phyloP scores from a whole-genome alignment of 2,888 invertebrate species.

The Pollenia angustigena region DNA sequence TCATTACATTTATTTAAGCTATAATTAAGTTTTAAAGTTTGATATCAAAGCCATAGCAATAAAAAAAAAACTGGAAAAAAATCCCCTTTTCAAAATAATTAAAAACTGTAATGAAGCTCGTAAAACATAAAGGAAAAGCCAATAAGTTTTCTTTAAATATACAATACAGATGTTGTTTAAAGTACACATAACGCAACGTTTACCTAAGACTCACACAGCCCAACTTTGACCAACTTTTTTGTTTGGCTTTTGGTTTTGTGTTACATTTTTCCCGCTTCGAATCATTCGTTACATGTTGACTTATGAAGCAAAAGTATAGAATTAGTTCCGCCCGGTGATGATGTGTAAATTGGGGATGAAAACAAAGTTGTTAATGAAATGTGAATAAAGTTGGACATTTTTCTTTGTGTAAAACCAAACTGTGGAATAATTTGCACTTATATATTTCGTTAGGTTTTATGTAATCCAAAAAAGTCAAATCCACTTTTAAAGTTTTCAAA shows the following conservation, averaged over 20 bases:
- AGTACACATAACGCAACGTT: neutral
- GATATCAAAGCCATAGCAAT: slow-evolving; percentile 14
- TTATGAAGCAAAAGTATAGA: too few relatives aligned
- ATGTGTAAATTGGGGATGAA: neutral
- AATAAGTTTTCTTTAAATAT: neutral
- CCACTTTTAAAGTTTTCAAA: too few relatives aligned
- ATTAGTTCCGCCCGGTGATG: slow-evolving; percentile 15
- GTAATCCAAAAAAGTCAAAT: too few relatives aligned
- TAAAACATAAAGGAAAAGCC: slow-evolving; percentile 25
- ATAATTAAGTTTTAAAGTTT: slow-evolving; percentile 52
- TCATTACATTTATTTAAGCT: slow-evolving; percentile 29
- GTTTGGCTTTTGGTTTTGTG: neutral
- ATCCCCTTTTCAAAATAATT: slow-evolving; percentile 24
- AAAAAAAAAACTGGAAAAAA: slow-evolving; percentile 22
- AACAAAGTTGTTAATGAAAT: neutral
- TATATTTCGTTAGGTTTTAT: too few relatives aligned
- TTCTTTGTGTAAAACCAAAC: neutral
- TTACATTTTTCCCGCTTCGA: neutral
- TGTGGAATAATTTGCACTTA: too few relatives aligned
- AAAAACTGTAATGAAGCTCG: slow-evolving; percentile 48
- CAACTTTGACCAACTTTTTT: neutral
- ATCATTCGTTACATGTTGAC: too few relatives aligned
- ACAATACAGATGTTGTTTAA: neutral
- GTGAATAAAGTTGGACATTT: neutral
- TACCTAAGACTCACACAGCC: neutral